These are phyloP conservation scores for Tinea semifulvella DNA, from an alignment of 2,888 invertebrate genomes.

Conservation along the genomic window DNA sequence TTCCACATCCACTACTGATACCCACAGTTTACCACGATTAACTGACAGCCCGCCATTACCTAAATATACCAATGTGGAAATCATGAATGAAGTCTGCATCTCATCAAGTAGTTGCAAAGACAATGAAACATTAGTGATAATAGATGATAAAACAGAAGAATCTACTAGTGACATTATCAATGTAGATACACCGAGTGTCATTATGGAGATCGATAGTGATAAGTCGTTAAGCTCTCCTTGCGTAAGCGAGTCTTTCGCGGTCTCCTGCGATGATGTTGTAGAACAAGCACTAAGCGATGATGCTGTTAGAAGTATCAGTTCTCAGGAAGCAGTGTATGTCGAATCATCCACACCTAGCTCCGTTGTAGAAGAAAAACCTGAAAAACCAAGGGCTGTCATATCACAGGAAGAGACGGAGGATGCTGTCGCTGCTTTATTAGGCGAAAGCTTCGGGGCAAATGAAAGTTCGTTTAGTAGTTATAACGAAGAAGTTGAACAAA, in stretches of 20 bases:
- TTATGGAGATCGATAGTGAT: conserved; percentile 5
- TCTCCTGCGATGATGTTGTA: conserved; percentile 46
- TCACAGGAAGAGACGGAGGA: conserved; percentile 94
- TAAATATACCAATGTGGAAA: conserved; percentile 41
- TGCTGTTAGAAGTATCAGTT: conserved; percentile 80
- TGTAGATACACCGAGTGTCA: conserved; percentile 6
- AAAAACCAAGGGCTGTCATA: conserved; percentile 83
- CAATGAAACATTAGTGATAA: conserved; percentile 1
- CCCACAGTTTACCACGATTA: conserved; percentile 71
- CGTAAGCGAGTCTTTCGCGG: background rate
- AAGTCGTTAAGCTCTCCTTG: background rate
- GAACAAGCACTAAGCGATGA: conserved; percentile 80
- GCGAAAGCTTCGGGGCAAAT: conserved; percentile 83
- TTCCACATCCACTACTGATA: conserved; percentile 46
- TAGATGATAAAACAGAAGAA: background rate
- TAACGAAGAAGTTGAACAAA: conserved; percentile 59
- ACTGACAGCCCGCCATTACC: conserved; percentile 67
- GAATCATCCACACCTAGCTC: conserved; percentile 25
- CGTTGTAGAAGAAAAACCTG: conserved; percentile 70
- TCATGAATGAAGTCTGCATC: conserved; percentile 20
- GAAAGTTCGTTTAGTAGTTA: conserved; percentile 63
- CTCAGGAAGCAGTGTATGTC: conserved; percentile 28
- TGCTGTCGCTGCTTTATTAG: conserved; percentile 87
- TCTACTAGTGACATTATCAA: background rate
- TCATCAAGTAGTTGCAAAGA: background rate